A percentile compares a stretch with the other conserved stretches of the same genome.
phyloP scores from a whole-genome alignment of 1,140 invertebrate genomes.

The Apis laboriosa region DNA sequence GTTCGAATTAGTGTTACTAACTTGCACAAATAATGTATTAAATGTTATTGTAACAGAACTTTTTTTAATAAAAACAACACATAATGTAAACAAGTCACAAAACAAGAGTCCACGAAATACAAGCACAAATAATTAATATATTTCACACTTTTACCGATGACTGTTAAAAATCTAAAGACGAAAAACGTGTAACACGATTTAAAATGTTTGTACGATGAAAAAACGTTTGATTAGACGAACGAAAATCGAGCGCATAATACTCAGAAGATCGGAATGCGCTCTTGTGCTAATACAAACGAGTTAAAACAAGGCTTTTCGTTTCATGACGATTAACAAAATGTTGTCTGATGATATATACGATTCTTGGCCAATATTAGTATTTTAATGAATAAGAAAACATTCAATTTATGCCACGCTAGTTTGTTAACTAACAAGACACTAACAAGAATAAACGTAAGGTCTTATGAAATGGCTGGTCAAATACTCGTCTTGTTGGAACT shows the following conservation, averaged over 20 bases:
- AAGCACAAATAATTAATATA: not conserved
- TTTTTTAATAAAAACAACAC: conserved; percentile 12
- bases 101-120: not conserved
- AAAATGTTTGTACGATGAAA: conserved; percentile 35
- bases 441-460: conserved; percentile 26
- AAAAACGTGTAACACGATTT: not conserved
- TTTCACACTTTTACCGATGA: conserved; percentile 3
- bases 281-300: conserved; percentile 39
- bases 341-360: not conserved
- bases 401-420: not conserved
- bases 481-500: conserved; percentile 16
- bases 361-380: not conserved
- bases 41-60: not conserved
- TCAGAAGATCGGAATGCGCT: conserved; percentile 64
- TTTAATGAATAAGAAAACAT: not conserved
- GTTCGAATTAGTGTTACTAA: not conserved
- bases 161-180: not conserved
- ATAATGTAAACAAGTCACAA: conserved; percentile 18
- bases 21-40: not conserved
- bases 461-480: conserved; percentile 42
- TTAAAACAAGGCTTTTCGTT: conserved; percentile 10
- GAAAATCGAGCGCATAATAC: conserved; percentile 36
- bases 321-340: not conserved
- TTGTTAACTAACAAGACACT: conserved; percentile 27
- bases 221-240: conserved; percentile 24